These are phyloP conservation scores for Melangyna quadrimaculata DNA, from an alignment of 2,888 invertebrate species.

Conservation along the genomic window DNA sequence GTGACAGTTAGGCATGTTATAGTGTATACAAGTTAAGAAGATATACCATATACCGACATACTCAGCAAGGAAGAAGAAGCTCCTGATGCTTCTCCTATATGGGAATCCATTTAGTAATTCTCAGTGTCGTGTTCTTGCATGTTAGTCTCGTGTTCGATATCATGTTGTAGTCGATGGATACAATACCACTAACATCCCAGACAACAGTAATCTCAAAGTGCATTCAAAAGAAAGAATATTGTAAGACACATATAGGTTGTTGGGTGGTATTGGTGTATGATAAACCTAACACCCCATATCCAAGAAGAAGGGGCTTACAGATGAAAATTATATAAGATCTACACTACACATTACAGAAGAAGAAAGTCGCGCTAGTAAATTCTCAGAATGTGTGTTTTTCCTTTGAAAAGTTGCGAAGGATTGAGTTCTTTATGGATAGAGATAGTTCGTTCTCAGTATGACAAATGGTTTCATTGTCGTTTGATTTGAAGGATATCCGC, in stretches of 20 bases:
- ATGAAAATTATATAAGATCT: slow-evolving; percentile 29
- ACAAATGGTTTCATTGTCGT: slow-evolving; percentile 41
- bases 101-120: slow-evolving; percentile 63
- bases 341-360: no score
- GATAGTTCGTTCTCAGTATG: slow-evolving; percentile 21
- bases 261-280: background rate
- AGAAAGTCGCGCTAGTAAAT: slow-evolving; percentile 16
- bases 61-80: slow-evolving; percentile 19
- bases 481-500: slow-evolving; percentile 21
- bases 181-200: slow-evolving; percentile 46
- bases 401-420: slow-evolving; percentile 1
- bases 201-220: slow-evolving; percentile 15
- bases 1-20: slow-evolving; percentile 72
- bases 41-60: no score
- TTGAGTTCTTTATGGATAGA: background rate
- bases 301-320: background rate
- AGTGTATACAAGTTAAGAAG: background rate
- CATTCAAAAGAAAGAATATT: background rate
- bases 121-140: slow-evolving; percentile 63
- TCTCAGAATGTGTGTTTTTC: slow-evolving; percentile 37
- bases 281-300: background rate
- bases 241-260: background rate
- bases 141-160: slow-evolving; percentile 68
- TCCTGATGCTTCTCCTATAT: slow-evolving; percentile 1
- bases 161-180: slow-evolving; percentile 59